Percentiles rank a stretch among this genome's conserved stretches.
Conservation (phyloP, 2,113 vertebrate species). For the Pipa parva region DNA sequence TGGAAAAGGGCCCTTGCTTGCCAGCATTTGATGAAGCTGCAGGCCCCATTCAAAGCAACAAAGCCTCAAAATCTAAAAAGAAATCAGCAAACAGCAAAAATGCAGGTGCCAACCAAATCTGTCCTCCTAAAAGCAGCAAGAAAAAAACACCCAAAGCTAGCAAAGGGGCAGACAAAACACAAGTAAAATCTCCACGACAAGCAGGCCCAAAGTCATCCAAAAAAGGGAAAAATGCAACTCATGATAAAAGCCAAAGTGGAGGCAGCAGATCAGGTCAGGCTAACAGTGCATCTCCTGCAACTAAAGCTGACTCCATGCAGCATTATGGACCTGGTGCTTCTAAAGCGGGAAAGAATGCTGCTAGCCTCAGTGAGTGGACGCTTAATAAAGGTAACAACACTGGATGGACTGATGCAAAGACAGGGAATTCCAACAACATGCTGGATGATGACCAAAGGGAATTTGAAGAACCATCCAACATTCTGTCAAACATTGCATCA, state of each 20-base stretch:
- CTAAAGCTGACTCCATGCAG: conserved; percentile 60
- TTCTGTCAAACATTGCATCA: conserved; percentile 97
- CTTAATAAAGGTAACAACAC: conserved; percentile 63
- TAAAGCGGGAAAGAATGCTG: conserved; percentile 60
- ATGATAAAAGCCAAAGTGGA: conserved; percentile 73
- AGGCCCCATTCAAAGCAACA: conserved; percentile 72
- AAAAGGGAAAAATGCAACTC: conserved; percentile 81
- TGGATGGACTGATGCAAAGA: conserved; percentile 72
- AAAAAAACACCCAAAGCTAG: conserved; percentile 85
- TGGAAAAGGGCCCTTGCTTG: conserved; percentile 74
- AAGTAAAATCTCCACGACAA: conserved; percentile 80
- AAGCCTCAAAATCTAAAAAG: conserved; percentile 88
- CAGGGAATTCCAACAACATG: conserved; percentile 66
- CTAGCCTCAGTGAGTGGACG: conserved; percentile 75
- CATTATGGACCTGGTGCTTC: conserved; percentile 48
- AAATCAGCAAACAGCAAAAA: conserved; percentile 82
- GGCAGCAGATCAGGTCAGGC: conserved; percentile 51
- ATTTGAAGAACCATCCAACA: conserved; percentile 97
- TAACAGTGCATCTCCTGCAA: conserved; percentile 45
- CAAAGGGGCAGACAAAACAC: conserved; percentile 79
- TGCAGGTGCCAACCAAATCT: conserved; percentile 69
- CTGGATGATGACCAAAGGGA: conserved; percentile 92
- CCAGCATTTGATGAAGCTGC: conserved; percentile 78
- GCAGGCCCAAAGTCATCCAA: conserved; percentile 76
- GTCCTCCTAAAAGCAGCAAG: conserved; percentile 81